Percentiles rank a stretch among this genome's conserved stretches.
These are phyloP conservation scores for Sinocyclocheilus anshuiensis DNA, from an alignment of 2,113 vertebrate species.

Conservation along the genomic window DNA sequence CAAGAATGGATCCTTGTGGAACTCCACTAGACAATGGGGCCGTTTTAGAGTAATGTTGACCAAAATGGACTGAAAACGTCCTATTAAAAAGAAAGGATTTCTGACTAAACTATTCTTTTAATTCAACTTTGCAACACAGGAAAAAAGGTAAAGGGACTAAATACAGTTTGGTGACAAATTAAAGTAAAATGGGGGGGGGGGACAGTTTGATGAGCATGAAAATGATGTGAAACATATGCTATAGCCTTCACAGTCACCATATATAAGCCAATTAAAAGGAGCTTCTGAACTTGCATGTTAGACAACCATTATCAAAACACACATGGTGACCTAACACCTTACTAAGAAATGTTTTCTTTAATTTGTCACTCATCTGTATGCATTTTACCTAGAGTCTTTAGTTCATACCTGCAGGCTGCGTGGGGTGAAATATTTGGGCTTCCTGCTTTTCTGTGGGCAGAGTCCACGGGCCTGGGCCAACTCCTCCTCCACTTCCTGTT, in stretches of 20 bases:
- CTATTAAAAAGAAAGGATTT: not conserved
- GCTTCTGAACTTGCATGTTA: not conserved
- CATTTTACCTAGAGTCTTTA: not conserved
- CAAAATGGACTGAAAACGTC: too few relatives aligned
- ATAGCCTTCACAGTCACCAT: not conserved
- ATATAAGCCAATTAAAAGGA: not conserved
- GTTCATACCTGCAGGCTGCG: conserved; percentile 80
- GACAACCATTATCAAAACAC: not conserved
- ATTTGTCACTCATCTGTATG: conserved; percentile 1
- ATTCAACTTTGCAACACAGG: not conserved
- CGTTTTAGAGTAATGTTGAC: too few relatives aligned
- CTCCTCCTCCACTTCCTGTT: conserved; percentile 96
- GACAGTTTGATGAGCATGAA: too few relatives aligned
- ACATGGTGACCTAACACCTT: not conserved
- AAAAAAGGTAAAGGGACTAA: not conserved
- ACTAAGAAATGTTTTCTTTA: not conserved
- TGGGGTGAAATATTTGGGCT: conserved; percentile 68
- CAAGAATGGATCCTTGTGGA: too few relatives aligned
- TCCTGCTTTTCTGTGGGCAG: conserved; percentile 72
- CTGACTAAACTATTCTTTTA: not conserved
- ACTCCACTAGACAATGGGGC: too few relatives aligned
- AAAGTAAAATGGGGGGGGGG: not conserved
- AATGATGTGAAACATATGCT: too few relatives aligned
- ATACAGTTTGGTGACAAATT: conserved; percentile 4
- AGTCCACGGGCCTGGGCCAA: conserved; percentile 81